A percentile compares a stretch with the other conserved stretches of the same genome.
phyloP scores from a whole-genome alignment of 2,888 invertebrate genomes.

The Ochropleura leucogaster region DNA sequence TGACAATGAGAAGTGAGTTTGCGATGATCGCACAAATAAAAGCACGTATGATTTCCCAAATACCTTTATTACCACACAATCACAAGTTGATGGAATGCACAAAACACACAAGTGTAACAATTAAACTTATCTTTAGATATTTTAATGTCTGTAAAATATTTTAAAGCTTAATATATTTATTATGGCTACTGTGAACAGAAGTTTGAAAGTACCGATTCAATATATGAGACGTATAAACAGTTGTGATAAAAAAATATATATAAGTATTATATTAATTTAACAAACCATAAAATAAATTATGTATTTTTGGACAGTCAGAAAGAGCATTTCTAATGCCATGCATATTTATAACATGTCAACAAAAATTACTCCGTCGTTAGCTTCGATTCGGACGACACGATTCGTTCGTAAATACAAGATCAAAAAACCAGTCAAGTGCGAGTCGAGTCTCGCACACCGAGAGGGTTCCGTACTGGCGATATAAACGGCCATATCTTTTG shows the following conservation, averaged over 20 bases:
- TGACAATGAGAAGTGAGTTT: slow-evolving; percentile 38
- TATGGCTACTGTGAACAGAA: slow-evolving; percentile 16
- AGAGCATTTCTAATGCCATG: background rate
- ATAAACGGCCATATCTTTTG: no score
- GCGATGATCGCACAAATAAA: slow-evolving; percentile 53
- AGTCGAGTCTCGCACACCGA: no score
- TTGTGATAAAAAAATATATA: background rate
- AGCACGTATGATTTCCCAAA: slow-evolving; percentile 44
- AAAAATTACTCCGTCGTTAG: no score
- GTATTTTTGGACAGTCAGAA: background rate
- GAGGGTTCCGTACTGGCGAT: no score
- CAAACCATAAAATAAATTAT: background rate
- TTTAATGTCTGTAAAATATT: slow-evolving; percentile 1
- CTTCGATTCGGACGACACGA: no score
- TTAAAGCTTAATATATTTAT: slow-evolving; percentile 21
- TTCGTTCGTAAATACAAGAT: no score
- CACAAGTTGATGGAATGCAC: slow-evolving; percentile 20
- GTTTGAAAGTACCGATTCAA: background rate
- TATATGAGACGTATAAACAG: background rate
- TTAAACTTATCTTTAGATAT: slow-evolving; percentile 22
- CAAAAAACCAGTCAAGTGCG: no score
- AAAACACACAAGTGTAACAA: slow-evolving; percentile 5
- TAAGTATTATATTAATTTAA: background rate
- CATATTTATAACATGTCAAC: background rate
- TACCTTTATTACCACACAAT: slow-evolving; percentile 52